Evolutionary conservation across 37 sponge, comb jelly and placozoan species (phyloP).

Genomic region (Cladorhizidae sp.): DNA sequence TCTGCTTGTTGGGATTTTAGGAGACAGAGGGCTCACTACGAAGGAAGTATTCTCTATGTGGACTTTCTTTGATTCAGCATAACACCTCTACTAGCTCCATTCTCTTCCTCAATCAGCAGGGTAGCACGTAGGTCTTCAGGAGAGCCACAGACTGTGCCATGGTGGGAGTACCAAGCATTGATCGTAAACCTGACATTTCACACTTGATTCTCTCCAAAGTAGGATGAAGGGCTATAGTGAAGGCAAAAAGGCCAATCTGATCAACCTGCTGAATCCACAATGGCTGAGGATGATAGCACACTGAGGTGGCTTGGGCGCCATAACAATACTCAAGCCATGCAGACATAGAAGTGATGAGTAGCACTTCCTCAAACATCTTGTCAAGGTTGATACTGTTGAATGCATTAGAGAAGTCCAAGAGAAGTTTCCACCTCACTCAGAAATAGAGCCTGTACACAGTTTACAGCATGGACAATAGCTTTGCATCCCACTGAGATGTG

Average conservation of each 20-base stretch:
- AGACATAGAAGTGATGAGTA: background rate
- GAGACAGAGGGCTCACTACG: background rate
- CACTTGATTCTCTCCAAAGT: background rate
- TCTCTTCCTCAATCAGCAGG: background rate
- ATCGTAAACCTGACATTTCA: too few relatives aligned
- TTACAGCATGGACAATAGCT: too few relatives aligned
- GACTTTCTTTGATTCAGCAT: too few relatives aligned
- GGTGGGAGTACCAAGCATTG: slow-evolving; percentile 12
- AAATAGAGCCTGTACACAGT: too few relatives aligned
- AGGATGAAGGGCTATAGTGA: background rate
- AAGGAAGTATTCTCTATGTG: background rate
- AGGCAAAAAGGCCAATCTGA: background rate
- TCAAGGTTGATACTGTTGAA: background rate
- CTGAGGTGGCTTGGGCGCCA: slow-evolving; percentile 9
- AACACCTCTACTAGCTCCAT: too few relatives aligned
- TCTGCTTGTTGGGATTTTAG: background rate
- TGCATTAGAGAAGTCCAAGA: too few relatives aligned
- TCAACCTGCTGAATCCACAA: too few relatives aligned
- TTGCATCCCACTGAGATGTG: too few relatives aligned
- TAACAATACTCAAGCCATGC: too few relatives aligned
- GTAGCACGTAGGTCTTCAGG: slow-evolving; percentile 1
- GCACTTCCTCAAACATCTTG: background rate
- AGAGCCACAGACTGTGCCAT: too few relatives aligned
- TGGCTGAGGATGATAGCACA: background rate
- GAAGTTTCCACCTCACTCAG: too few relatives aligned